Evolutionary conservation across 2,797 vertebrate genomes (phyloP).

Genomic region (Leucoraja ocellata): DNA sequence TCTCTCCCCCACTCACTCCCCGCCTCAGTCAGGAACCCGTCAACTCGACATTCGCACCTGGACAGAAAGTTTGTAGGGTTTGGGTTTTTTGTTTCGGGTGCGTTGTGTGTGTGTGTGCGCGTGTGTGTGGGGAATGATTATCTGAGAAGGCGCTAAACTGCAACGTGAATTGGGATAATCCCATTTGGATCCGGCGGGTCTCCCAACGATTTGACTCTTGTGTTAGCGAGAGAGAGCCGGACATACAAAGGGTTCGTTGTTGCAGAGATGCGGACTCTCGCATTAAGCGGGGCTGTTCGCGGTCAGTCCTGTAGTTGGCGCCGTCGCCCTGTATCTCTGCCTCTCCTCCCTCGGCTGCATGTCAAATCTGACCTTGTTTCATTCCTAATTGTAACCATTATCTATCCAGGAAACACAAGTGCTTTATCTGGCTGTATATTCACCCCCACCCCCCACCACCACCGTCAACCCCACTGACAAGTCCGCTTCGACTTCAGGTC

Average conservation of each 20-base stretch:
- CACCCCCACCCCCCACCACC: too few relatives aligned
- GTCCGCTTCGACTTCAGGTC: not conserved
- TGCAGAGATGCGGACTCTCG: not conserved
- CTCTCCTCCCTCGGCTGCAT: not conserved
- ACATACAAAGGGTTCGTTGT: conserved; percentile 44
- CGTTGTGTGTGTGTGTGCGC: too few relatives aligned
- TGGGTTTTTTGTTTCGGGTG: too few relatives aligned
- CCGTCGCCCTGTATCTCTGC: not conserved
- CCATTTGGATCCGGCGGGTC: conserved; percentile 53
- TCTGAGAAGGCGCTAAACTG: not conserved
- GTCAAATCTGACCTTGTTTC: not conserved
- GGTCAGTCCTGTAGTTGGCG: conserved; percentile 40
- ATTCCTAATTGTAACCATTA: not conserved
- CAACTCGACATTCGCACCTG: not conserved
- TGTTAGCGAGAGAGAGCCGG: conserved; percentile 26
- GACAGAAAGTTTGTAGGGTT: conserved; percentile 39
- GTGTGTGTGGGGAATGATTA: not conserved
- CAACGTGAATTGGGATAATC: conserved; percentile 51
- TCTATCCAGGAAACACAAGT: not conserved
- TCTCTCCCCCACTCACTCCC: not conserved
- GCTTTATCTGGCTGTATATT: not conserved
- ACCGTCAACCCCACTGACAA: too few relatives aligned
- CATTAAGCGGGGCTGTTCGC: conserved; percentile 37
- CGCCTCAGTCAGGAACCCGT: not conserved
- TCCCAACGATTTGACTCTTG: conserved; percentile 45